phyloP scores from a whole-genome alignment of 1,140 invertebrate genomes.

The Antheraea mylitta region DNA sequence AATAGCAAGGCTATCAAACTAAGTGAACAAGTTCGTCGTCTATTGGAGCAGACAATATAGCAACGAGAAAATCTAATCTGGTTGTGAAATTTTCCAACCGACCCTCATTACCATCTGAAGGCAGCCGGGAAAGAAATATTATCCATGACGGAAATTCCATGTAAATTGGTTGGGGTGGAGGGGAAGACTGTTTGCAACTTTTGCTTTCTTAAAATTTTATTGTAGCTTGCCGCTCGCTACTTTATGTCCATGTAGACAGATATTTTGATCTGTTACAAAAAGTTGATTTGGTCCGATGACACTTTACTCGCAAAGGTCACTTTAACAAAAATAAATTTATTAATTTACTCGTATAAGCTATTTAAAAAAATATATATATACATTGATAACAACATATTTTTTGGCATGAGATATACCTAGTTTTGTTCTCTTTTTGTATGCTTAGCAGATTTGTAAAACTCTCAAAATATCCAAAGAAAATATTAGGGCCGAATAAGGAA shows the following conservation, averaged over 20 bases:
- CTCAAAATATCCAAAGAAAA: too few species aligned
- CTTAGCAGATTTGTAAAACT: too few species aligned
- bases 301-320: constrained; percentile 4
- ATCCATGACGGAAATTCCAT: constrained; percentile 62
- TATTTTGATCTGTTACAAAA: constrained; percentile 24
- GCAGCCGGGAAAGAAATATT: constrained; percentile 48
- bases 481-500: too few species aligned
- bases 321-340: constrained; percentile 7
- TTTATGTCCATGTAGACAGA: constrained; percentile 35
- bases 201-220: constrained; percentile 49
- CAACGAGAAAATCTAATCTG: constrained; percentile 50
- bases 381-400: background rate
- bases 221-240: constrained; percentile 21
- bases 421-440: too few species aligned
- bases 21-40: constrained; percentile 24
- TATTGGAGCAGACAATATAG: constrained; percentile 45
- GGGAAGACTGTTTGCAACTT: constrained; percentile 33
- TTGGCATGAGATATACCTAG: too few species aligned
- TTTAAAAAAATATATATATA: background rate
- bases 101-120: constrained; percentile 63
- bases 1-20: constrained; percentile 13
- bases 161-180: constrained; percentile 45
- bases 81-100: constrained; percentile 57
- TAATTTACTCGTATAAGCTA: background rate
- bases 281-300: constrained; percentile 29